Evolutionary conservation across 1,140 invertebrate genomes (phyloP).

Genomic region (Leptestheria dahalacensis): DNA sequence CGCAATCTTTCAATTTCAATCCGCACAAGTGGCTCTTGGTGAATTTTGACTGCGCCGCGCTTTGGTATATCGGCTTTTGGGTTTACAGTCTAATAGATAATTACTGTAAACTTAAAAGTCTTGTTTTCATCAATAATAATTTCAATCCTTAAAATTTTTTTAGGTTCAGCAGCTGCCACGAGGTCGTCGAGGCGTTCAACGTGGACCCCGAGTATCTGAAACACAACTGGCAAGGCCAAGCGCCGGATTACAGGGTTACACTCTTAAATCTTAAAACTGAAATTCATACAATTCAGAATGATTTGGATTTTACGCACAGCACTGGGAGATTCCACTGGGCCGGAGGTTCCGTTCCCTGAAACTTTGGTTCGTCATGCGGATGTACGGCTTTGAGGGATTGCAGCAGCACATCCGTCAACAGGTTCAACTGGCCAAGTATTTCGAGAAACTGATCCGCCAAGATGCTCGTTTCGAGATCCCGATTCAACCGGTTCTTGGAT

Average conservation of each 20-base stretch:
- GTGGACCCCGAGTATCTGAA: slow-evolving; percentile 41
- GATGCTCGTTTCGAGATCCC: slow-evolving; percentile 38
- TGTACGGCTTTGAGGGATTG: slow-evolving; percentile 35
- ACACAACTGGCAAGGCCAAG: slow-evolving; percentile 33
- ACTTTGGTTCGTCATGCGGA: slow-evolving; percentile 45
- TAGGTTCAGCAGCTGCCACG: slow-evolving; percentile 41
- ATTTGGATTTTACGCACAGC: slow-evolving; percentile 26
- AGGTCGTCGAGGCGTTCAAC: slow-evolving; percentile 35
- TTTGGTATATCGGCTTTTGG: no score
- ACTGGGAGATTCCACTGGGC: slow-evolving; percentile 45
- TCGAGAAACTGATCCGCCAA: slow-evolving; percentile 30
- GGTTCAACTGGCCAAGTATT: slow-evolving; percentile 34
- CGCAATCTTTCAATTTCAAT: slow-evolving; percentile 79
- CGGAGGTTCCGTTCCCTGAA: slow-evolving; percentile 44
- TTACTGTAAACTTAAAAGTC: not conserved
- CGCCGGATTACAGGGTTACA: slow-evolving; percentile 36
- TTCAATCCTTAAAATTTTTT: slow-evolving; percentile 19
- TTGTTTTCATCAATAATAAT: no score
- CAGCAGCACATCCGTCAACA: slow-evolving; percentile 37
- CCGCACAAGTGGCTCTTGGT: slow-evolving; percentile 83
- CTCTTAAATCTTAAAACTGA: not conserved
- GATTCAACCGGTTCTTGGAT: slow-evolving; percentile 33
- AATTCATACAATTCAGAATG: not conserved
- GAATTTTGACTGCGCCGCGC: slow-evolving; percentile 79
- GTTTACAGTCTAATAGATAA: not conserved